Conservation (phyloP, 2,113 vertebrate species). For the Monopterus albus region DNA sequence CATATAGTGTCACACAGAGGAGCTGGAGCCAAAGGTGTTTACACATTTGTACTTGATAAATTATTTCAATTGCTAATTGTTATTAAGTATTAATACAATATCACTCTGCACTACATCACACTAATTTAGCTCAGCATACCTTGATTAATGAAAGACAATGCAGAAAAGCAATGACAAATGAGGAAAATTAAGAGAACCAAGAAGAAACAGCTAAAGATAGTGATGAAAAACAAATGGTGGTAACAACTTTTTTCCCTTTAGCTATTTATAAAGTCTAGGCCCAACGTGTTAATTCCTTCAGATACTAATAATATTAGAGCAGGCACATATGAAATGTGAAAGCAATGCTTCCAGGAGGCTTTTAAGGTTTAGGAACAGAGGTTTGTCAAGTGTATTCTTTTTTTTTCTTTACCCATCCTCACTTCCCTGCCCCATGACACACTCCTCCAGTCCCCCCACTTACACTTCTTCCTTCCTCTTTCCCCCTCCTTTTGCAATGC, state of each 20-base stretch:
- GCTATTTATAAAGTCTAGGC: neutral
- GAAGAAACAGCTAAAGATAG: neutral
- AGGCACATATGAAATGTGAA: neutral
- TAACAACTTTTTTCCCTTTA: neutral
- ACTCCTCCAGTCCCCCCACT: slow-evolving; percentile 26
- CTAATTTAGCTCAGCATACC: neutral
- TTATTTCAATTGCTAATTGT: neutral
- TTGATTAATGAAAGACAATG: neutral
- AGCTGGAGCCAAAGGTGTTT: too few relatives aligned
- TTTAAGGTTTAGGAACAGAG: neutral
- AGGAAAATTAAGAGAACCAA: neutral
- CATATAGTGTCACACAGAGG: too few relatives aligned
- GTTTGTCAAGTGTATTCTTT: slow-evolving; percentile 1
- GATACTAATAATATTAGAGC: slow-evolving; percentile 6
- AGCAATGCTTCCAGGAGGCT: too few relatives aligned
- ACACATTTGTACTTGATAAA: neutral
- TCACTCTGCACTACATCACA: neutral
- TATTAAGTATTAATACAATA: neutral
- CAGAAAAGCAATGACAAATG: neutral
- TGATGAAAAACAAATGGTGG: neutral
- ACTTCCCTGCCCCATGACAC: slow-evolving; percentile 6
- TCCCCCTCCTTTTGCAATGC: slow-evolving; percentile 21
- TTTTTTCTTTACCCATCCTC: slow-evolving; percentile 14
- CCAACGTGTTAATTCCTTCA: neutral
- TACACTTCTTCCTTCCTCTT: slow-evolving; percentile 28